Percentiles rank a stretch among this genome's conserved stretches.
These are phyloP conservation scores for Erannis defoliaria DNA, from an alignment of 2,888 invertebrate genomes.

Conservation along the genomic window DNA sequence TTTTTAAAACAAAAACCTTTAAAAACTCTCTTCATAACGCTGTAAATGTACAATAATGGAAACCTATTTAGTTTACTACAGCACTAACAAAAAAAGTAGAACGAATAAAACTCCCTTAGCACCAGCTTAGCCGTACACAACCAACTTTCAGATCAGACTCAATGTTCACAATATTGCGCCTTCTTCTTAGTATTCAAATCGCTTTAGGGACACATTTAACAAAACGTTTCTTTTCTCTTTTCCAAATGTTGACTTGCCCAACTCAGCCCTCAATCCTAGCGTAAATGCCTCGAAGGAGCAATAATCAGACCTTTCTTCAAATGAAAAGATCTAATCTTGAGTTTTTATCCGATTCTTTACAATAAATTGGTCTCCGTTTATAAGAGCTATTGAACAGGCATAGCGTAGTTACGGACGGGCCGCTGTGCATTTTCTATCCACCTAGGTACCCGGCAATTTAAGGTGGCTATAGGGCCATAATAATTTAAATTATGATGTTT, in stretches of 20 bases:
- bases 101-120: conserved; percentile 23
- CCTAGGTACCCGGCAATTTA: no score
- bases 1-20: no score
- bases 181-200: conserved; percentile 47
- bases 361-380: conserved; percentile 59
- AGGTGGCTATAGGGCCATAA: no score
- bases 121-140: conserved; percentile 22
- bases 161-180: conserved; percentile 33
- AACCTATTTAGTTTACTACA: conserved; percentile 13
- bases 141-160: conserved; percentile 16
- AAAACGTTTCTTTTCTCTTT: conserved; percentile 56
- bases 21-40: neutral
- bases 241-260: conserved; percentile 60
- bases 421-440: conserved; percentile 15
- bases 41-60: conserved; percentile 18
- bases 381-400: conserved; percentile 51
- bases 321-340: conserved; percentile 76
- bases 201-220: conserved; percentile 54
- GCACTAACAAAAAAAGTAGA: conserved; percentile 11
- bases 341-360: conserved; percentile 70
- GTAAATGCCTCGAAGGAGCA: conserved; percentile 66
- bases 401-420: conserved; percentile 7
- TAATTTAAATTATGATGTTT: no score
- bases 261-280: conserved; percentile 62
- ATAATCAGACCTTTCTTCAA: conserved; percentile 72